Conservation (phyloP, 92 coral and sea anemone species). For the Phenganax subtilis region DNA sequence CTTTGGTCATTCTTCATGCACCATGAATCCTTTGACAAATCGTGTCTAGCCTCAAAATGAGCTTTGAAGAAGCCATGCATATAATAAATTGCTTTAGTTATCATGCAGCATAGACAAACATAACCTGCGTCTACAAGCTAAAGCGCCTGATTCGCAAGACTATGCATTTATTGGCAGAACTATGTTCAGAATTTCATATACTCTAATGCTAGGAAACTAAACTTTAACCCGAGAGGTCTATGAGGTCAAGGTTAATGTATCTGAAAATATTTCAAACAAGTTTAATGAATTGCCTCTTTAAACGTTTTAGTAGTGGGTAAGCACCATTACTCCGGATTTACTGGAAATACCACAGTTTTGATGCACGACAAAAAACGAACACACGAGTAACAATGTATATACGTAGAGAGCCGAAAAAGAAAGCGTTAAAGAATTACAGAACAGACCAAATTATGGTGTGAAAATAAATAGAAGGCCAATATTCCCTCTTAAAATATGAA, state of each 20-base stretch:
- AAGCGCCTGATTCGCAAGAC: background rate
- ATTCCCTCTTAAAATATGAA: background rate
- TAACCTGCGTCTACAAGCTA: no score
- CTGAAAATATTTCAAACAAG: conserved; percentile 14
- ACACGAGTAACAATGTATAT: background rate
- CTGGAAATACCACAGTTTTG: background rate
- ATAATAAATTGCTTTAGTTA: no score
- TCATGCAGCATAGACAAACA: no score
- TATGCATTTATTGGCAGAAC: background rate
- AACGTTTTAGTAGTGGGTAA: background rate
- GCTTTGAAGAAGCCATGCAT: no score
- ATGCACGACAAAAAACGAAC: no score
- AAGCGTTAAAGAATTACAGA: background rate
- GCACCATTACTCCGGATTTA: background rate
- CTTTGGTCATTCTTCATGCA: no score
- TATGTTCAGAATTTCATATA: background rate
- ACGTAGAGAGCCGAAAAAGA: background rate
- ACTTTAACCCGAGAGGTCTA: background rate
- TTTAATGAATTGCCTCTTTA: conserved; percentile 1
- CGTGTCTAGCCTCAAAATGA: no score
- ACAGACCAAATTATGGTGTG: background rate
- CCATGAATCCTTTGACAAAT: no score
- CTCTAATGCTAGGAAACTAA: background rate
- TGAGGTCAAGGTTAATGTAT: conserved; percentile 2
- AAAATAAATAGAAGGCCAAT: conserved; percentile 1